Evolutionary conservation across 2,888 invertebrate genomes (phyloP).

Genomic region (Fragum whitleyi): DNA sequence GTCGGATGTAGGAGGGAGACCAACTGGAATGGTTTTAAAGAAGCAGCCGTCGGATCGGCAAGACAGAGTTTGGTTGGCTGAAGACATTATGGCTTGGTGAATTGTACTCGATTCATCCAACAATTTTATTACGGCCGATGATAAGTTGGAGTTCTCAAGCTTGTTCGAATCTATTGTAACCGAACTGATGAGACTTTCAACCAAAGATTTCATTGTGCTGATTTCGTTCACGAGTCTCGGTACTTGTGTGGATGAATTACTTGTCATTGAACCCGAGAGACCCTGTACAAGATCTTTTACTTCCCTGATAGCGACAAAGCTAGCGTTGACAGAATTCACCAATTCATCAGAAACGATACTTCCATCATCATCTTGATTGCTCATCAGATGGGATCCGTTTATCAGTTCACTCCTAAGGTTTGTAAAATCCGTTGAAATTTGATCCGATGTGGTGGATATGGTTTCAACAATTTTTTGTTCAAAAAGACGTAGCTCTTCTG

Average conservation of each 20-base stretch:
- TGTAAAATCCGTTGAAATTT: neutral
- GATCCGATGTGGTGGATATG: neutral
- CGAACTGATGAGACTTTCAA: neutral
- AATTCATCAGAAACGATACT: no score
- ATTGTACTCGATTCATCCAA: neutral
- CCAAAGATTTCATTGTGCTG: neutral
- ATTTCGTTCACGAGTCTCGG: neutral
- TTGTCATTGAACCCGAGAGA: neutral
- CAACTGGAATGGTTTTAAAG: conserved; percentile 10
- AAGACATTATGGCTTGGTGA: neutral
- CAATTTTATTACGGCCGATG: neutral
- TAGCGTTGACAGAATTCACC: neutral
- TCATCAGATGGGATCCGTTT: neutral
- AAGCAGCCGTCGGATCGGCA: conserved; percentile 15
- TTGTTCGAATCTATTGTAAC: neutral
- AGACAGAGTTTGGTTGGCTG: neutral
- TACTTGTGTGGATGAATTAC: neutral
- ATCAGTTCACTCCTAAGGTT: neutral
- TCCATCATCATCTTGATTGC: neutral
- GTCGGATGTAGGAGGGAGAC: neutral
- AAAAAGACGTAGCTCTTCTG: neutral
- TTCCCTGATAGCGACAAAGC: neutral
- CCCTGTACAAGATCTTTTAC: neutral
- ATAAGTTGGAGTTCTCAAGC: neutral
- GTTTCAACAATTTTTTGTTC: neutral